A percentile compares a stretch with the other conserved stretches of the same genome.
These are phyloP conservation scores for Nyctibius grandis DNA, from an alignment of 2,797 vertebrate genomes.

Conservation along the genomic window DNA sequence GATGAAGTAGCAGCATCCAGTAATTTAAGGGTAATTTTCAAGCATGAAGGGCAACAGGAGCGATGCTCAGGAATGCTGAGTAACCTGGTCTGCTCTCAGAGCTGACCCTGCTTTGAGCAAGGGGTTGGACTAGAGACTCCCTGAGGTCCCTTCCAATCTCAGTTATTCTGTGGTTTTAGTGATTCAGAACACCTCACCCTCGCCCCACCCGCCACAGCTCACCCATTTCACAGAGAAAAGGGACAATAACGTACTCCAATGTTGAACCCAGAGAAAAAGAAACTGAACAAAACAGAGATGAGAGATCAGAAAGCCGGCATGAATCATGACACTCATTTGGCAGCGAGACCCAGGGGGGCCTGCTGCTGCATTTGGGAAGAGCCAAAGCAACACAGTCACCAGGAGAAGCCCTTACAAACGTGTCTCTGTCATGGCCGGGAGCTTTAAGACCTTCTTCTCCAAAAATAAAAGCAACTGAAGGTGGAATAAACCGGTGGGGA, in stretches of 20 bases:
- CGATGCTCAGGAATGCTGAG: constrained; percentile 45
- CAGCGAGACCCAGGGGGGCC: neutral
- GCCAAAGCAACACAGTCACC: neutral
- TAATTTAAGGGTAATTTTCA: neutral
- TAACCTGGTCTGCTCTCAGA: constrained; percentile 40
- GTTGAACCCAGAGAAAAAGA: neutral
- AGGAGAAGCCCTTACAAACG: neutral
- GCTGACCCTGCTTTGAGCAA: neutral
- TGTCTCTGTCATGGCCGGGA: neutral
- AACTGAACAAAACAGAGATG: neutral
- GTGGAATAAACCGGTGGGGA: neutral
- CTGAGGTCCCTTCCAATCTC: neutral
- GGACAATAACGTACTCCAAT: neutral
- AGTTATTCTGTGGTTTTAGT: neutral
- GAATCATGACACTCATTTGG: neutral
- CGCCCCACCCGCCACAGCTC: neutral
- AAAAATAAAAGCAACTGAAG: neutral
- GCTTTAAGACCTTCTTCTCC: neutral
- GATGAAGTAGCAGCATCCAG: neutral
- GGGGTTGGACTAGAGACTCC: neutral
- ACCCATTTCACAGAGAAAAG: neutral
- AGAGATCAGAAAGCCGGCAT: neutral
- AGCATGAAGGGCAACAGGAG: neutral
- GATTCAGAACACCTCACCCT: neutral
- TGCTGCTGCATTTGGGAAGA: neutral